Evolutionary conservation across 2,888 invertebrate species (phyloP).

Genomic region (Cantharis flavilabris): DNA sequence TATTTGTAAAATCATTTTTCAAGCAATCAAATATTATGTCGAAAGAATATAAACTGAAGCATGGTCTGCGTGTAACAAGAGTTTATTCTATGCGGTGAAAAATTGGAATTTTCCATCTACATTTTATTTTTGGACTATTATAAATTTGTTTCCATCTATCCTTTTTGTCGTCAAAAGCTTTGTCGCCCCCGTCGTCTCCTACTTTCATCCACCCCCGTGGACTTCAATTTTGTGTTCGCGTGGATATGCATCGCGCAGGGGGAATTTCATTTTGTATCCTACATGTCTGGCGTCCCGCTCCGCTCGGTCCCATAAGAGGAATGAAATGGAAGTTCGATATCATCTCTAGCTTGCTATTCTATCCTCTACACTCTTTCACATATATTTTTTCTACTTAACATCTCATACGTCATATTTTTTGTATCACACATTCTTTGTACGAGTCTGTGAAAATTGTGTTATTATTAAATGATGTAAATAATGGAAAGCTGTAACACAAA

Average conservation of each 20-base stretch:
- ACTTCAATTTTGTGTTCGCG: slow-evolving; percentile 51
- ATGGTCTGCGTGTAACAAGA: slow-evolving; percentile 23
- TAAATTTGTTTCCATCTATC: slow-evolving; percentile 51
- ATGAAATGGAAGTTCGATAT: slow-evolving; percentile 51
- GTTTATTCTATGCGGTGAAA: slow-evolving; percentile 37
- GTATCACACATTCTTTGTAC: slow-evolving; percentile 35
- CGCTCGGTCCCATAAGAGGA: slow-evolving; percentile 47
- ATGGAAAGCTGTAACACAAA: neutral
- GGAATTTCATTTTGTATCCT: slow-evolving; percentile 54
- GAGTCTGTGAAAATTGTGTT: slow-evolving; percentile 27
- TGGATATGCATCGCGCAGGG: slow-evolving; percentile 48
- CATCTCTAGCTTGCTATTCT: slow-evolving; percentile 43
- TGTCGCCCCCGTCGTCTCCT: slow-evolving; percentile 34
- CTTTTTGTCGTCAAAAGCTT: slow-evolving; percentile 45
- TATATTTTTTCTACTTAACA: slow-evolving; percentile 33
- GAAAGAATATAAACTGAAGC: slow-evolving; percentile 22
- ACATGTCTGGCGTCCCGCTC: slow-evolving; percentile 45
- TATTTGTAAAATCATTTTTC: slow-evolving; percentile 15
- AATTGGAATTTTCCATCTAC: slow-evolving; percentile 43
- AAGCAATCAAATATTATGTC: slow-evolving; percentile 10
- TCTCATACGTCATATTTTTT: slow-evolving; percentile 39
- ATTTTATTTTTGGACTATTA: slow-evolving; percentile 47
- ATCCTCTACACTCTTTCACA: slow-evolving; percentile 35
- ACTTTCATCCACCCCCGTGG: slow-evolving; percentile 44
- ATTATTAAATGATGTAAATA: neutral